phyloP scores from a whole-genome alignment of 2,113 vertebrate genomes.

The Thalassarche chlororhynchos region DNA sequence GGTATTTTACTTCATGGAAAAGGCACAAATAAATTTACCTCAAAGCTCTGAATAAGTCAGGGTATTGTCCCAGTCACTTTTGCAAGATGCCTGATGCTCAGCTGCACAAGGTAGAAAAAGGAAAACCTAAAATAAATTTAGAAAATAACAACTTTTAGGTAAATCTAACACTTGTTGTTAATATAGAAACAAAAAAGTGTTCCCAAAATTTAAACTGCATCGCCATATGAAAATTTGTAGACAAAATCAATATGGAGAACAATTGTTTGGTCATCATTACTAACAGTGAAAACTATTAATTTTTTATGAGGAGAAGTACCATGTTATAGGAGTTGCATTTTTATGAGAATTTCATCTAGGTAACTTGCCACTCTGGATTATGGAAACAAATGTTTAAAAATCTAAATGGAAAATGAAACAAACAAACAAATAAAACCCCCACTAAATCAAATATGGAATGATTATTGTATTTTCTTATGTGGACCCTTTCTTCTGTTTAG shows the following conservation, averaged over 20 bases:
- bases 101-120: neutral
- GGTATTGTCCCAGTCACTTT: neutral
- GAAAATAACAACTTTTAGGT: neutral
- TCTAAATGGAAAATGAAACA: neutral
- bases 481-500: neutral
- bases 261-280: neutral
- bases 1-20: neutral
- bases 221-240: neutral
- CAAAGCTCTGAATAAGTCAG: neutral
- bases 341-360: neutral
- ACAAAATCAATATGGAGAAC: neutral
- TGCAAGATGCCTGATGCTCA: neutral
- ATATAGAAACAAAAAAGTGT: neutral
- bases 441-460: neutral
- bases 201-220: neutral
- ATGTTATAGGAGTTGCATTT: neutral
- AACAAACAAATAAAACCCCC: rapidly evolving
- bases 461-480: neutral
- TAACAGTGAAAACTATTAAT: neutral
- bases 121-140: neutral
- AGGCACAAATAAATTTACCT: neutral
- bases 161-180: neutral
- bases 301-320: neutral
- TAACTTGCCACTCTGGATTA: neutral
- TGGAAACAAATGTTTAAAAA: neutral